These are phyloP conservation scores for Diplogasteroides magnus DNA, from an alignment of 1,140 invertebrate genomes.

Conservation along the genomic window DNA sequence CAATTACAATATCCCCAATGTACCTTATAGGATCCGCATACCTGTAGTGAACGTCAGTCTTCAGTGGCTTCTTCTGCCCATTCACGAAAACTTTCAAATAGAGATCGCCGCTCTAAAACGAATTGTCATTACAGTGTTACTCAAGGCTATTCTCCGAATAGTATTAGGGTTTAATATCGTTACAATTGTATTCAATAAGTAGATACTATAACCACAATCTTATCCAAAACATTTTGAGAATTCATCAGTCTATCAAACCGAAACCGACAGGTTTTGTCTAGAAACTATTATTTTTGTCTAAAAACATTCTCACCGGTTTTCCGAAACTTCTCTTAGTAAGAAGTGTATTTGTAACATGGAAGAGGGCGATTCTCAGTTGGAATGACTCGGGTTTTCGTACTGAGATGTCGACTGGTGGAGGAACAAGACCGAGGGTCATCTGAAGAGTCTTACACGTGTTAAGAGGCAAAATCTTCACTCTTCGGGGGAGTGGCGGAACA, in stretches of 20 bases:
- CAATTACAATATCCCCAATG: too few species aligned
- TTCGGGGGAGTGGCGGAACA: too few species aligned
- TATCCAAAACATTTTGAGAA: too few species aligned
- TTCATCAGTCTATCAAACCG: too few species aligned
- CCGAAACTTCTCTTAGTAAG: constrained; percentile 38
- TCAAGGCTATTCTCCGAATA: constrained; percentile 1
- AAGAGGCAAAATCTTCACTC: too few species aligned
- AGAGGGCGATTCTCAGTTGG: constrained; percentile 44
- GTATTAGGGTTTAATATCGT: too few species aligned
- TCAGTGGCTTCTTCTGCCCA: constrained; percentile 57
- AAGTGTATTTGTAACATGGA: constrained; percentile 39
- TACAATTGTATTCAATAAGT: constrained; percentile 1
- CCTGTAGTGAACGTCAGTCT: constrained; percentile 62
- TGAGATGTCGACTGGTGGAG: constrained; percentile 58
- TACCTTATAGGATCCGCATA: too few species aligned
- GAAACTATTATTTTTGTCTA: too few species aligned
- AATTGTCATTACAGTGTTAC: not conserved
- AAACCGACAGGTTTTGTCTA: too few species aligned
- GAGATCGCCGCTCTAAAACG: constrained; percentile 56
- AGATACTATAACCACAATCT: not conserved
- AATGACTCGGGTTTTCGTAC: constrained; percentile 56
- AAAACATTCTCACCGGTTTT: constrained; percentile 32
- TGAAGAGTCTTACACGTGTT: too few species aligned
- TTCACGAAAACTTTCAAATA: constrained; percentile 60
- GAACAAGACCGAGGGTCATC: constrained; percentile 47